Evolutionary conservation across 2,797 vertebrate genomes (phyloP).

Genomic region (Spinibarbus caldwelli): DNA sequence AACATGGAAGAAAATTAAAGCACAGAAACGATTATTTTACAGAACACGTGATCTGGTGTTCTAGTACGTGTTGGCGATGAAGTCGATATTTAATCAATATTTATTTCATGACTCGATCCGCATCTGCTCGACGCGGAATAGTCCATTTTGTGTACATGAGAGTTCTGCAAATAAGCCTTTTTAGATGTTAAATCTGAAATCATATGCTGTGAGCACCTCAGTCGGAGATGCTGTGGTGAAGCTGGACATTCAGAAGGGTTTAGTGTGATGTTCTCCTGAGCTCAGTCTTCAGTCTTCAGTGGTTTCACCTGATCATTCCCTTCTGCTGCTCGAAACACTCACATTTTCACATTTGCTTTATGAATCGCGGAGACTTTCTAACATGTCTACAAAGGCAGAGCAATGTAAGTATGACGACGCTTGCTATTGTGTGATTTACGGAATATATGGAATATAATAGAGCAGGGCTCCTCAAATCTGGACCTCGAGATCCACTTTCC

Average conservation of each 20-base stretch:
- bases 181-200: too few relatives aligned
- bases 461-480: too few relatives aligned
- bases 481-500: too few relatives aligned
- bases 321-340: background rate
- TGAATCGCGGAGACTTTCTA: constrained; percentile 66
- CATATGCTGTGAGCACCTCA: rapidly evolving
- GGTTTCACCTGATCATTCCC: background rate
- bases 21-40: background rate
- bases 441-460: background rate
- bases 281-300: background rate
- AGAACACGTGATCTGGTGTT: background rate
- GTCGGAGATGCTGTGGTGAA: too few relatives aligned
- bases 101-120: background rate
- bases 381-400: constrained; percentile 98
- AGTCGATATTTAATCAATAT: background rate
- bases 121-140: constrained; percentile 70
- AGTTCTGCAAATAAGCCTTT: constrained; percentile 5
- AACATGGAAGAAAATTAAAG: too few relatives aligned
- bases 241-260: too few relatives aligned
- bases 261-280: background rate
- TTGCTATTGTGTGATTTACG: background rate
- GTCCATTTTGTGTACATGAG: constrained; percentile 77
- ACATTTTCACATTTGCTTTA: background rate
- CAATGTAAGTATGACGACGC: constrained; percentile 87
- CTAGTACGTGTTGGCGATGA: background rate